Percentiles rank a stretch among this genome's conserved stretches.
phyloP scores from a whole-genome alignment of 2,113 vertebrate genomes.

The Apeltes quadracus region DNA sequence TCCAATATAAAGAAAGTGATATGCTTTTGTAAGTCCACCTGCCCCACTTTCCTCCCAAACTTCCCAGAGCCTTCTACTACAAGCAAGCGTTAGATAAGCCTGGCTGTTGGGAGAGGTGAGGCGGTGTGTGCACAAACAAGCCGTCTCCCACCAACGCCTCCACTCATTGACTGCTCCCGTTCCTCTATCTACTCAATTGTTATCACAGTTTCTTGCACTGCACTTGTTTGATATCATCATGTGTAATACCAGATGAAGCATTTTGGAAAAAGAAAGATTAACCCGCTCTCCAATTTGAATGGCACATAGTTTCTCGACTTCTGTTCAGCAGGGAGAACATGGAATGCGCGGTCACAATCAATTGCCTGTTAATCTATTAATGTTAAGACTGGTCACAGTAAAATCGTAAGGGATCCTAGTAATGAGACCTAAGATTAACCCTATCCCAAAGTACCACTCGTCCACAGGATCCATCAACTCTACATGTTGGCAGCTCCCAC shows the following conservation, averaged over 20 bases:
- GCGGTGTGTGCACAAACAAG: constrained; percentile 29
- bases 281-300: background rate
- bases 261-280: constrained; percentile 22
- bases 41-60: constrained; percentile 68
- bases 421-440: too few relatives aligned
- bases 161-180: constrained; percentile 4
- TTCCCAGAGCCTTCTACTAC: constrained; percentile 58
- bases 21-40: constrained; percentile 67
- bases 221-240: constrained; percentile 35
- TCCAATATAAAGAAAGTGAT: constrained; percentile 75
- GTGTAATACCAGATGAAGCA: constrained; percentile 27
- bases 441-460: background rate
- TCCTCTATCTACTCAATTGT: constrained; percentile 16
- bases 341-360: background rate
- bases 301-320: background rate
- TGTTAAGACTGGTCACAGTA: too few relatives aligned
- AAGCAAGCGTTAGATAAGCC: constrained; percentile 62
- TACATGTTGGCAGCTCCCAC: background rate
- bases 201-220: background rate
- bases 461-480: background rate
- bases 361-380: background rate
- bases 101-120: constrained; percentile 44
- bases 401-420: too few relatives aligned
- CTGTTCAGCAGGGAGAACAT: background rate
- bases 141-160: background rate